A percentile compares a stretch with the other conserved stretches of the same genome.
These are phyloP conservation scores for Drosophila cracens DNA, from an alignment of 2,888 invertebrate species.

Conservation along the genomic window DNA sequence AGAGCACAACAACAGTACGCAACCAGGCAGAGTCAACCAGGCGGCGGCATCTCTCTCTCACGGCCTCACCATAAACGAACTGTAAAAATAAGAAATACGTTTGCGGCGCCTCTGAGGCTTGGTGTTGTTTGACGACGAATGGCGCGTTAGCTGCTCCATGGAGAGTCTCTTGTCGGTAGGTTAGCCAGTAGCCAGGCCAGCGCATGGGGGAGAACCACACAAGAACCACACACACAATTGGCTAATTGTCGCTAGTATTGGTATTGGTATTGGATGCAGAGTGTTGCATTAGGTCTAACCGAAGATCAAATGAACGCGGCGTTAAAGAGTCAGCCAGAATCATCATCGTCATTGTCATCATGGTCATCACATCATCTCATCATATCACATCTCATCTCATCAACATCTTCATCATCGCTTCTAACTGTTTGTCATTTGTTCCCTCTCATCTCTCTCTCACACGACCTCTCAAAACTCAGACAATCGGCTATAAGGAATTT, in stretches of 20 bases:
- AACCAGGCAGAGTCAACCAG: constrained; percentile 63
- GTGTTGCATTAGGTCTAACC: constrained; percentile 41
- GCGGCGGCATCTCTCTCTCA: constrained; percentile 57
- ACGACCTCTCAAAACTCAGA: constrained; percentile 69
- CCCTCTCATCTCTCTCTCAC: constrained; percentile 36
- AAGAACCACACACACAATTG: constrained; percentile 31
- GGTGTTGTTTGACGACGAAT: constrained; percentile 35
- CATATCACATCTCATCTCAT: not conserved
- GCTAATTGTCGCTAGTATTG: constrained; percentile 26
- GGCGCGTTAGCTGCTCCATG: constrained; percentile 52
- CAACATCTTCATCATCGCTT: constrained; percentile 50
- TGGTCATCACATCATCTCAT: constrained; percentile 30
- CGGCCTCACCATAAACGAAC: constrained; percentile 66
- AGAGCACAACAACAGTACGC: constrained; percentile 36
- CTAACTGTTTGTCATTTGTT: constrained; percentile 59
- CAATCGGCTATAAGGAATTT: constrained; percentile 80
- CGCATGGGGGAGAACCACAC: constrained; percentile 27
- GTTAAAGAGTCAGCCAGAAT: constrained; percentile 57
- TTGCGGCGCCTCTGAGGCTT: constrained; percentile 67
- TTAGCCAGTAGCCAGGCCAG: constrained; percentile 38
- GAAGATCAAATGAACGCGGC: constrained; percentile 39
- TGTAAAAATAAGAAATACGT: constrained; percentile 82
- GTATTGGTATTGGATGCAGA: constrained; percentile 15
- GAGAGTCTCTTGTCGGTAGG: constrained; percentile 48
- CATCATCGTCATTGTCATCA: constrained; percentile 55